Conservation (phyloP, 2,113 vertebrate species). For the Leucopsar rothschildi region DNA sequence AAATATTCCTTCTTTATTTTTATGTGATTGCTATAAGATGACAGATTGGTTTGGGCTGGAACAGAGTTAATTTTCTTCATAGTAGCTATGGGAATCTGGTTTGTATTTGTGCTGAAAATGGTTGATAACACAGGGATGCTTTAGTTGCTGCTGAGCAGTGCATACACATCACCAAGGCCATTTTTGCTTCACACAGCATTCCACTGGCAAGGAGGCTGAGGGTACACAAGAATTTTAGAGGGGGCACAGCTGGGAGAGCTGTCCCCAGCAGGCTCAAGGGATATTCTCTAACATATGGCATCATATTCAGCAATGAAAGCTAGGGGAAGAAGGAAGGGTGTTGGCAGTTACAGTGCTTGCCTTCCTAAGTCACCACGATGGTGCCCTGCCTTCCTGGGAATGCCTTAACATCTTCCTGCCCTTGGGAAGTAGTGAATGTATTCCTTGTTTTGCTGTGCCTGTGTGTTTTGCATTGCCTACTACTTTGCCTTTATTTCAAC, state of each 20-base stretch:
- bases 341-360: accelerated
- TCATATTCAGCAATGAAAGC: background rate
- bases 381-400: background rate
- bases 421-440: background rate
- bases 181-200: background rate
- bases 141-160: background rate
- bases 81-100: background rate
- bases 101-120: background rate
- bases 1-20: background rate
- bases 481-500: background rate
- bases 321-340: accelerated
- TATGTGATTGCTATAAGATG: background rate
- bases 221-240: background rate
- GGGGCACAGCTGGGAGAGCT: background rate
- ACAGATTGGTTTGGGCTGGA: background rate
- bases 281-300: background rate
- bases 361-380: background rate
- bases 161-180: background rate
- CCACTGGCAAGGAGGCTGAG: accelerated
- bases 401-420: background rate
- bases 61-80: background rate
- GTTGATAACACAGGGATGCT: background rate
- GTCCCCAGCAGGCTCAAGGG: background rate
- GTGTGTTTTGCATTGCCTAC: background rate
- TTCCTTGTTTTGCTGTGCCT: background rate